Evolutionary conservation across 2,113 vertebrate species (phyloP), one percentile per base, ranked within the genome.

Genomic region (Antigone vipio): DNA sequence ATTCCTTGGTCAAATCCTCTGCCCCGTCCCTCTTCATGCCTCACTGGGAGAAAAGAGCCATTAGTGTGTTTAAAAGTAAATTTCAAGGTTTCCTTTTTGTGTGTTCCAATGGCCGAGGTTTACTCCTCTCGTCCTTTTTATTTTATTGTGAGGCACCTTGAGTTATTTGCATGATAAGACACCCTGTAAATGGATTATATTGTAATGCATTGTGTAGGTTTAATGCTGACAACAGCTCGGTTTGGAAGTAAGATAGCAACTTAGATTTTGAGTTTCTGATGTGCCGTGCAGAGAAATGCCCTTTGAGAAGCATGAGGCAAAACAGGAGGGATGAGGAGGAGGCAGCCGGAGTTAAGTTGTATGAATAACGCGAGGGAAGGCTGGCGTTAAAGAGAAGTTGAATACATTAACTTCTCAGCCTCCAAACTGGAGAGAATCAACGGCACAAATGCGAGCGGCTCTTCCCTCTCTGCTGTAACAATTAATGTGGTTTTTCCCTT

Each of bases 141-240:
- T 91, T 96, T 97, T 97, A 97, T 96, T 97, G 94, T 97, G 91
- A 95, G 94, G 92, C 93, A 97, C 92, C 97, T 97, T 97, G 89
- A 97, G 90, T 92, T 96, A 97, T 97, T 96, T 95, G 88, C 93
- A 96, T 96, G 95, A 96, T 66, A 97, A 97, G 82, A 58, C 93
- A 84, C 84, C 95, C 84, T 96, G 77, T 96, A 96, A 94, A 90
- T 92, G 89, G 97, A 96, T 95, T 96, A 89, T 90, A 87, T 93
- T 96, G 71, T 83, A 95, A 38, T 49, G 44, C 82, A 95, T 97
- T 91, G 85, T 95, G 93, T 94, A 87, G 93, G 40, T 95, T 95
- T 97, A 95, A 97, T 87, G 94, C 94, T 95, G 92, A 97, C 96
- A 97, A 95, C 76, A 40, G 59, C 89, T 89, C 8, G 75, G 78